Evolutionary conservation across 2,113 vertebrate genomes (phyloP), one percentile per base, ranked within the genome.

Genomic region (Equus quagga): DNA sequence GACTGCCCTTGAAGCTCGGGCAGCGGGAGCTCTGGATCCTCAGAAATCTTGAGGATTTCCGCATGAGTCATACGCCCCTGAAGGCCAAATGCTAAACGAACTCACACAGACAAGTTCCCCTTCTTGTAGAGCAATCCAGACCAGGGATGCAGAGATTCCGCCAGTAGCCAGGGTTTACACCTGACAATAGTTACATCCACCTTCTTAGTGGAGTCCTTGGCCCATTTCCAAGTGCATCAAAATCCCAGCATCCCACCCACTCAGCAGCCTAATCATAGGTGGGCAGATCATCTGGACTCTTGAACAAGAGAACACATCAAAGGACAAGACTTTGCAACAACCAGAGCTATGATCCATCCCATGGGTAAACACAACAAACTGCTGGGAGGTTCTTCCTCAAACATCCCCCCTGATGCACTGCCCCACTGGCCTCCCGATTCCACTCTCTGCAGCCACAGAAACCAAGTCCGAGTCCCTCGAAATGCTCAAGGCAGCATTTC

Each of bases 11-110:
- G 2, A 44, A 46, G 4, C 2, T 7, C 3, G 0, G 18, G 54
- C 7, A 46, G 10, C 0, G 1, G 10, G 67, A 46, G 78, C 11
- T 15, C 51, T 11, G 60, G 28, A 31, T 33, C 65, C 23, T 0
- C 19, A 44, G 58, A 80, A 64, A 28, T 4, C 13, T 1, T 8
- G 26, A 44, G 31, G 56, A 23, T 69, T n/a, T 41, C 36, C 36
- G 3, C 36, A 41, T 41, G 36, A 3, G 26, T 5, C 14, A 0
- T 10, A 10, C 0, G 1, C 13, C 51, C 6, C 24, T 2, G 49
- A 9, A 0, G n/a, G 36, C 54, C 41, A 46, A 41, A n/a, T 2
- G 21, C 60, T 31, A n/a, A 54, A 28, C 23, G 18, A 2, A 5
- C 69, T 79, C 41, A 69, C 8, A 41, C 0, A 31, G 19, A 49